Base-by-base conservation (phyloP, 1,140 invertebrate genomes). In the Caenorhabditis briggsae region DNA sequence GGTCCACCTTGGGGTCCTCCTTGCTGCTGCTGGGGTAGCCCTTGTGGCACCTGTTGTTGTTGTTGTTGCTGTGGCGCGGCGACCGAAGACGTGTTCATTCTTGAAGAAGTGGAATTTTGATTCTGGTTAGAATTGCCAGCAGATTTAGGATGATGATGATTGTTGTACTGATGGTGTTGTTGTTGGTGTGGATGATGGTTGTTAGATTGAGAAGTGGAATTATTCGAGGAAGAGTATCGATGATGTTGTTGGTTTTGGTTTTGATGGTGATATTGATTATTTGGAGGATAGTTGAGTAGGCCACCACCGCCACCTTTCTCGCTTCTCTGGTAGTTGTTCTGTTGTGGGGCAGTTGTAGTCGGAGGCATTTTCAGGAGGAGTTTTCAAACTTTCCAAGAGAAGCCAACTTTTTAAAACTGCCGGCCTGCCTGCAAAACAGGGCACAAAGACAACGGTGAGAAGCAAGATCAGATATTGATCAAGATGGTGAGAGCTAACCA, bases 401-500 rank as follows among this genome's bases (percentile, higher is more conserved):
- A 12, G 59, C 9, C 20, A 61, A 20, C 59, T n/a, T 7, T 7
- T n/a, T 2, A 18, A 58, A 18, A 58, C 16, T 58, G 18, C 14
- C 16, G 18, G 33, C 18, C 64, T 5, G n/a, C n/a, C 64, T 70
- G 64, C 41, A 70, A 78, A 78, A 53, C 50, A 53, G 33, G 20
- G 9, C 70, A 78, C 64, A 78, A 18, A 78, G 23, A 78, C 70
- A 78, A 78, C 70, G 50, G 70, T 78, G 33, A 78, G 56, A 58
- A 58, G 56, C 56, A 33, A 33, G 33, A 33, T 33, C 33, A 33
- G 56, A 18, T 58, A 58, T 58, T 58, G 14, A 12, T 58, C 18
- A 58, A n/a, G 56, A 58, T 58, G n/a, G 8, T 11, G 11, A 61
- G 20, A 61, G 23, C 23, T 25, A 61, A 23, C 23, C 8, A 61